These are phyloP conservation scores for Perizoma affinitatum DNA, from an alignment of 2,888 invertebrate species.

Conservation along the genomic window DNA sequence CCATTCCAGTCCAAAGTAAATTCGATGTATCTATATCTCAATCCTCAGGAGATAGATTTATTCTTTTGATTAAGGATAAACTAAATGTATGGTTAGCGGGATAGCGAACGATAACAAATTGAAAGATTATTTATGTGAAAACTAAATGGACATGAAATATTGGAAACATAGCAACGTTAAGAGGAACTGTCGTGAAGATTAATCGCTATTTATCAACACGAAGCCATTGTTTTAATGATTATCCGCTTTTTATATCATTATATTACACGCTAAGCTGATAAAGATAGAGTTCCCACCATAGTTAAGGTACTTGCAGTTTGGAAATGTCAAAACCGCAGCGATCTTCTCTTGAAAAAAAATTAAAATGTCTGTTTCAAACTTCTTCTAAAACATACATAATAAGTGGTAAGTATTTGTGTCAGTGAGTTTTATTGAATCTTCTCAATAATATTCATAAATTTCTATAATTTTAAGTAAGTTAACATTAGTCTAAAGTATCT, in stretches of 20 bases:
- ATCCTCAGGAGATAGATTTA: constrained; percentile 35
- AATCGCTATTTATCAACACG: constrained; percentile 23
- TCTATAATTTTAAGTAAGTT: no score
- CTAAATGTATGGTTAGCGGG: constrained; percentile 23
- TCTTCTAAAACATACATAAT: no score
- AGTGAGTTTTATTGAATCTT: no score
- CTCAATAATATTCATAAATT: no score
- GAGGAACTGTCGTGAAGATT: constrained; percentile 12
- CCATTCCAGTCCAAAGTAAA: constrained; percentile 25
- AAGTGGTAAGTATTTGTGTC: no score
- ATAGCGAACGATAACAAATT: constrained; percentile 22
- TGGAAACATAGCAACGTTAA: constrained; percentile 12
- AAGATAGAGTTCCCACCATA: constrained; percentile 7
- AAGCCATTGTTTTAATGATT: constrained; percentile 24
- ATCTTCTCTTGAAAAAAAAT: no score
- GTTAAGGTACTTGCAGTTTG: no score
- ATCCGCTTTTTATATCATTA: constrained; percentile 4
- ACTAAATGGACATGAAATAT: constrained; percentile 25
- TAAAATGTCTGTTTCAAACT: no score
- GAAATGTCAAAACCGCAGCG: no score
- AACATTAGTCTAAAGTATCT: no score
- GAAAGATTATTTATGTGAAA: constrained; percentile 15
- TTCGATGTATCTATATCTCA: constrained; percentile 42
- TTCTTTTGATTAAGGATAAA: constrained; percentile 32
- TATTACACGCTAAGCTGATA: constrained; percentile 5